Evolutionary conservation across 2,113 vertebrate species (phyloP), one percentile per base, ranked within the genome.

Genomic region (Cryptotis parvus): DNA sequence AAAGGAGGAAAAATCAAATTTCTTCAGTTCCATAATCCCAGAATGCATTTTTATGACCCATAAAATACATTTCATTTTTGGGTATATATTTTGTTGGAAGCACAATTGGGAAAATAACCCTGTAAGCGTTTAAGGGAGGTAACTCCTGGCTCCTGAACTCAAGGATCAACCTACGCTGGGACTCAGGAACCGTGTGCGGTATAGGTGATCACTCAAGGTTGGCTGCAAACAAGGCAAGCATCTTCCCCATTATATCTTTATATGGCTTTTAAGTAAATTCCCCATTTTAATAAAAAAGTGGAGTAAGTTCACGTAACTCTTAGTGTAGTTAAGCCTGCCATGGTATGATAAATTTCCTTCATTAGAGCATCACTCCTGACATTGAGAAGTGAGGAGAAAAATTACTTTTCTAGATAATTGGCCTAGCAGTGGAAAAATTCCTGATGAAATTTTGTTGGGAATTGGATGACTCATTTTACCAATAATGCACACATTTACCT

Each of bases 381-480:
- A 9, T 10, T 5, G 12, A 41, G 11, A 33, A 72, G 12, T 37
- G 15, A 78, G n/a, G 37, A 52, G 66, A 94, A 29, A 22, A 65
- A 49, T 2, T 26, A 15, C 43, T 68, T 84, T 52, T 18, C 80
- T 43, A 76, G 43, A 58, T 10, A 61, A 33, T 82, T 70, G 65
- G 61, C 63, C 61, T 87, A n/a, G 84, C 39, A 31, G 27, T 35
- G 77, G 66, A 55, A 65, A 90, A 61, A 43, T 75, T n/a, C 12
- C 27, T 26, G 14, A 33, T 80, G 8, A 18, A 26, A 73, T 77
- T 72, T 77, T 84, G 26, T 11, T 4, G 68, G 16, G 20, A 84
- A 77, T 84, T 73, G 26, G n/a, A 81, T 83, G 52, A 63, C 49
- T 61, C 77, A 72, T n/a, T 33, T 78, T 14, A 89, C 39, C 78